These are phyloP conservation scores for Paracanthobrama guichenoti DNA, from an alignment of 2,113 vertebrate species.

Conservation along the genomic window DNA sequence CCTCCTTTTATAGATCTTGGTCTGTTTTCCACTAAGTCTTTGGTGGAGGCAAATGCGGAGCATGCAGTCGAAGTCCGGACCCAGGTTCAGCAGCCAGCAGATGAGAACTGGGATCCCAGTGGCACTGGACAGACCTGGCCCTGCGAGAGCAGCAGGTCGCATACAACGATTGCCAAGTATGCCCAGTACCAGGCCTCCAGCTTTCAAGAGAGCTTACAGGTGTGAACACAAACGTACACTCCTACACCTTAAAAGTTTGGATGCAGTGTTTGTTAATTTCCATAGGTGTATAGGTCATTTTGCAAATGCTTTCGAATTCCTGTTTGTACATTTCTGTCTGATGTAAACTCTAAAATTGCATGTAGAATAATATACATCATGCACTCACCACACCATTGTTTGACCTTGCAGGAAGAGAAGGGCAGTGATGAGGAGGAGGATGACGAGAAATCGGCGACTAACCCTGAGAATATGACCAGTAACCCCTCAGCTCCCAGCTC, in stretches of 20 bases:
- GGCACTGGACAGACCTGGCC: slow-evolving; percentile 88
- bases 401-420: slow-evolving; percentile 81
- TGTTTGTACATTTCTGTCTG: background rate
- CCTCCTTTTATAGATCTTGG: slow-evolving; percentile 80
- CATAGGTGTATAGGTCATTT: background rate
- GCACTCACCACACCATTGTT: background rate
- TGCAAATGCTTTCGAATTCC: background rate
- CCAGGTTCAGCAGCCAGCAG: slow-evolving; percentile 90
- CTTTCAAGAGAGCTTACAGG: slow-evolving; percentile 91
- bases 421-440: slow-evolving; percentile 80
- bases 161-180: slow-evolving; percentile 92
- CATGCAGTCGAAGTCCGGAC: slow-evolving; percentile 90
- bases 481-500: slow-evolving; percentile 60
- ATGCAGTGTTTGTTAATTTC: background rate
- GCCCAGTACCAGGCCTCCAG: slow-evolving; percentile 92
- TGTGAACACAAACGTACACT: slow-evolving; percentile 50
- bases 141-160: slow-evolving; percentile 90
- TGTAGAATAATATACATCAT: background rate
- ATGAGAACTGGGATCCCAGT: slow-evolving; percentile 89
- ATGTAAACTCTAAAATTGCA: background rate
- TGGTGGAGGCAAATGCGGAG: slow-evolving; percentile 87
- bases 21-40: slow-evolving; percentile 90
- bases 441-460: slow-evolving; percentile 67
- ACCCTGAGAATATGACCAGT: slow-evolving; percentile 68
- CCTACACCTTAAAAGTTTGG: background rate